A percentile compares a stretch with the other conserved stretches of the same genome.
These are phyloP conservation scores for Pediacus dermestoides DNA, from an alignment of 2,888 invertebrate genomes.

Conservation along the genomic window DNA sequence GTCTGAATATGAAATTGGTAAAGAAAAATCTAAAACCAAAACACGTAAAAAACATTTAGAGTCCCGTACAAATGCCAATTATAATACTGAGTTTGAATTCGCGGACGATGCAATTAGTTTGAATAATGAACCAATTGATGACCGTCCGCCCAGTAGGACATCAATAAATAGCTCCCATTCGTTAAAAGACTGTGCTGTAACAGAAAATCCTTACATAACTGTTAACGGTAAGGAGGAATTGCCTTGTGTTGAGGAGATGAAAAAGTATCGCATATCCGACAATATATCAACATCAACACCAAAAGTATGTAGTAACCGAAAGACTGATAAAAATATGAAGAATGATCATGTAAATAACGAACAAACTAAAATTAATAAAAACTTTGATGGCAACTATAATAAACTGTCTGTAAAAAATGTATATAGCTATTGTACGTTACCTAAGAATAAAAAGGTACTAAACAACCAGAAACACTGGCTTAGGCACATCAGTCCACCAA, in stretches of 20 bases:
- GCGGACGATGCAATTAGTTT: constrained; percentile 49
- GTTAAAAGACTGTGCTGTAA: constrained; percentile 29
- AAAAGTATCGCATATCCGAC: constrained; percentile 32
- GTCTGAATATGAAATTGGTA: constrained; percentile 55
- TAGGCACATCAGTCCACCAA: constrained; percentile 57
- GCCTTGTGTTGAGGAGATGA: constrained; percentile 54
- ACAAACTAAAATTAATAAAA: constrained; percentile 22
- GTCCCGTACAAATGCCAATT: constrained; percentile 32
- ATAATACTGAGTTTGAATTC: constrained; percentile 46
- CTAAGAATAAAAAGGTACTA: constrained; percentile 43
- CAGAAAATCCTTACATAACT: constrained; percentile 55
- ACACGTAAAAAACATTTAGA: constrained; percentile 30
- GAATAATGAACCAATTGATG: constrained; percentile 41
- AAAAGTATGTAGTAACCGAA: constrained; percentile 15
- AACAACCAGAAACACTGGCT: constrained; percentile 34
- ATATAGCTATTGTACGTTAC: constrained; percentile 56
- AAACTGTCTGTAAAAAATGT: constrained; percentile 41
- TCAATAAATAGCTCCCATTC: constrained; percentile 45
- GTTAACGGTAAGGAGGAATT: constrained; percentile 71
- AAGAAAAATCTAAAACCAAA: constrained; percentile 35
- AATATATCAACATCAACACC: constrained; percentile 17
- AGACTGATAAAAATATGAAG: constrained; percentile 21
- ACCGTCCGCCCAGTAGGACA: constrained; percentile 40
- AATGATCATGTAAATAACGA: constrained; percentile 13
- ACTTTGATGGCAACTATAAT: constrained; percentile 46